phyloP scores from a whole-genome alignment of 2,113 vertebrate genomes.

The Aramus guarauna region DNA sequence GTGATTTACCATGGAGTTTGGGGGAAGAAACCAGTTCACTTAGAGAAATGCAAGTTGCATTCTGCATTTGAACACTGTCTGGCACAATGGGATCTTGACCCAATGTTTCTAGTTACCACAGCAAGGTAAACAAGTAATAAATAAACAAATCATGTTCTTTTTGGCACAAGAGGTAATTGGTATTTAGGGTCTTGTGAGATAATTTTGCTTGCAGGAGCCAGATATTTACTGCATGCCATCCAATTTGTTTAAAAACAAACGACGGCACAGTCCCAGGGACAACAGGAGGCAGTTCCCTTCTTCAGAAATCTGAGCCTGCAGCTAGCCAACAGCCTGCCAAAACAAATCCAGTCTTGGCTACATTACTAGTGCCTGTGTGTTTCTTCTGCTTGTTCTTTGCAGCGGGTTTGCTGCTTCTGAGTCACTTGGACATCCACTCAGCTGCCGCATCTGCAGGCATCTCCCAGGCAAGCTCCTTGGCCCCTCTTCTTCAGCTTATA shows the following conservation, averaged over 20 bases:
- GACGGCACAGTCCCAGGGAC: neutral
- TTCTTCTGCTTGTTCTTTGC: constrained; percentile 2
- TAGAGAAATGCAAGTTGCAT: neutral
- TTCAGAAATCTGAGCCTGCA: neutral
- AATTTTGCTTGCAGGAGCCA: constrained; percentile 20
- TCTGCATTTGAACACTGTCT: neutral
- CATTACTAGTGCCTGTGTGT: neutral
- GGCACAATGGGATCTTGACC: neutral
- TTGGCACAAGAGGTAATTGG: neutral
- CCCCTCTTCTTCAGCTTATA: neutral
- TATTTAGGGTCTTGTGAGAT: constrained; percentile 2
- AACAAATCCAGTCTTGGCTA: constrained; percentile 1
- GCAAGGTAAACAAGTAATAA: constrained; percentile 27
- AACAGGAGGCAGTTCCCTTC: neutral
- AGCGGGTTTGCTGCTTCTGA: neutral
- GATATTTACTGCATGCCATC: constrained; percentile 8
- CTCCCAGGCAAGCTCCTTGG: neutral
- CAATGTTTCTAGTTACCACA: constrained; percentile 7
- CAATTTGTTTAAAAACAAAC: neutral
- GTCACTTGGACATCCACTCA: neutral
- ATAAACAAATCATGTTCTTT: neutral
- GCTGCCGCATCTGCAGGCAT: neutral
- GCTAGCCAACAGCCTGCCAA: neutral
- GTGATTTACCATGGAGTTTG: neutral
- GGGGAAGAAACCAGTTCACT: neutral